A percentile compares a stretch with the other conserved stretches of the same genome.
Conservation (phyloP, 1,140 invertebrate genomes). For the Pararge aegeria region DNA sequence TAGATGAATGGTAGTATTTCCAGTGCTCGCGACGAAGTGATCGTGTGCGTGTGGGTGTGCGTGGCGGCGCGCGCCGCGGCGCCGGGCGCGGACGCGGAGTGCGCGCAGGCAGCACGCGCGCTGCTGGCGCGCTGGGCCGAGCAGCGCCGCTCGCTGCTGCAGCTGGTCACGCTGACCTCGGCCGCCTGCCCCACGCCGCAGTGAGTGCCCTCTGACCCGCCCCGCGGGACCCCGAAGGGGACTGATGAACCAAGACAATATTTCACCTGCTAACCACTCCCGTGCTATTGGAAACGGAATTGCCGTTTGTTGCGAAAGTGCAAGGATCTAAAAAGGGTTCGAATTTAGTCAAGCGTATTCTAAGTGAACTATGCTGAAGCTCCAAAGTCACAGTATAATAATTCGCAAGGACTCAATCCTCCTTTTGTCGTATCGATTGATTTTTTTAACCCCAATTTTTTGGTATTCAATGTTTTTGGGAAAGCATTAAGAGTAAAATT, state of each 20-base stretch:
- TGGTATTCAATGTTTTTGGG: too few species aligned
- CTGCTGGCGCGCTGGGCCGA: slow-evolving; percentile 42
- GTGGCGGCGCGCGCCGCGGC: slow-evolving; percentile 3
- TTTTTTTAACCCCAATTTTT: too few species aligned
- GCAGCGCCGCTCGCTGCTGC: slow-evolving; percentile 38
- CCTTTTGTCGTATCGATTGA: too few species aligned
- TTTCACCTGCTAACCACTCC: background rate
- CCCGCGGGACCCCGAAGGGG: background rate
- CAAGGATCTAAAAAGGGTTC: too few species aligned
- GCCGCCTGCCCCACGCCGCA: slow-evolving; percentile 33
- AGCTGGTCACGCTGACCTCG: slow-evolving; percentile 39
- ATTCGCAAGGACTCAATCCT: too few species aligned
- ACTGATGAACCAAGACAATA: background rate
- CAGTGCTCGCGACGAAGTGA: background rate
- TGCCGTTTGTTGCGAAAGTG: too few species aligned
- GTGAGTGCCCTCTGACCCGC: slow-evolving; percentile 19
- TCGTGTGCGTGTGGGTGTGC: slow-evolving; percentile 1
- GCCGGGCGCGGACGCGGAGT: background rate
- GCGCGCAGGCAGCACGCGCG: slow-evolving; percentile 12
- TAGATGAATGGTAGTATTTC: too few species aligned
- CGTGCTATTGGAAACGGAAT: too few species aligned
- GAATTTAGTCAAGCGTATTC: too few species aligned
- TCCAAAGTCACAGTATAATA: too few species aligned
- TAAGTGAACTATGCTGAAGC: too few species aligned
- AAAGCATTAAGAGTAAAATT: too few species aligned